These are phyloP conservation scores for Gobiocypris rarus DNA, from an alignment of 2,113 vertebrate species.

Conservation along the genomic window DNA sequence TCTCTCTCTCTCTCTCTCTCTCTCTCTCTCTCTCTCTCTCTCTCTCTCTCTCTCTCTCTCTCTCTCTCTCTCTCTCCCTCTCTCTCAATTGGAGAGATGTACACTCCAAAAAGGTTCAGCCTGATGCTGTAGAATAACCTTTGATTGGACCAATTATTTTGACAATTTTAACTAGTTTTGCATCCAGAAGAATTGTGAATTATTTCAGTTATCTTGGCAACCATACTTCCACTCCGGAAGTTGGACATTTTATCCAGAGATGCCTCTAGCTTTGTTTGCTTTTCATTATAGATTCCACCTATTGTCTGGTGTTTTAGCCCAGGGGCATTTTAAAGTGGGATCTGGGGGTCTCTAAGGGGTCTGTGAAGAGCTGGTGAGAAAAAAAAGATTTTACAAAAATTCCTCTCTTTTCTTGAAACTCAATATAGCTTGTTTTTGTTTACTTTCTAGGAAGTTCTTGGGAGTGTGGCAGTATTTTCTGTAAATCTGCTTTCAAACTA, in stretches of 20 bases:
- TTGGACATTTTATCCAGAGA: neutral
- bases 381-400: too few species aligned
- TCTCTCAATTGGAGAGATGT: neutral
- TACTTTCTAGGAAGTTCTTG: neutral
- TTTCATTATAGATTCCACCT: neutral
- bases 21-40: too few species aligned
- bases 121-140: neutral
- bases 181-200: neutral
- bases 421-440: neutral
- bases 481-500: too few species aligned
- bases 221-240: neutral
- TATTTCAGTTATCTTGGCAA: neutral
- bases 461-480: too few species aligned
- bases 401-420: neutral
- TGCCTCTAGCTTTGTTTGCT: neutral
- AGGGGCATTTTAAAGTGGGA: neutral
- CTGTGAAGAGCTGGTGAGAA: neutral
- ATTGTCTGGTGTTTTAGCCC: neutral
- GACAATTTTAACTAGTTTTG: neutral
- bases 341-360: too few species aligned
- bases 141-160: neutral
- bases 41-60: too few species aligned
- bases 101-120: neutral
- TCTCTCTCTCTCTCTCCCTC: too few species aligned
- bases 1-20: too few species aligned